Conservation (phyloP, 2,888 invertebrate genomes). For the Argyresthia goedartella region DNA sequence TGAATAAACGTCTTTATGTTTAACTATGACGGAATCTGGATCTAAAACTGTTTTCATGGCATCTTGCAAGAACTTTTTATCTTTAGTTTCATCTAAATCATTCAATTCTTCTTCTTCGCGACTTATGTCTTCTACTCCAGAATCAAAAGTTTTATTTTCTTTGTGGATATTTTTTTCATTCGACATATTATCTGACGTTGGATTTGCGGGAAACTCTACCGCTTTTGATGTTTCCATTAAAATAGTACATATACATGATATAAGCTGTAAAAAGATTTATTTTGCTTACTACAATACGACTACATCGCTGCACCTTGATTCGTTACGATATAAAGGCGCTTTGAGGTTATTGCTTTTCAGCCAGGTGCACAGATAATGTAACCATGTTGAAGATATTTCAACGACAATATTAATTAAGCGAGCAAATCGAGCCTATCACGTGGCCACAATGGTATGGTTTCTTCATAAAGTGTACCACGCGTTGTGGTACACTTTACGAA, state of each 20-base stretch:
- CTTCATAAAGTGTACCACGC: too few species aligned
- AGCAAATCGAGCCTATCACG: too few species aligned
- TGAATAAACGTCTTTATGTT: conserved; percentile 33
- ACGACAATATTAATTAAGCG: too few species aligned
- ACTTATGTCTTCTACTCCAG: conserved; percentile 42
- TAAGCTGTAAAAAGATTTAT: background rate
- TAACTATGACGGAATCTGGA: conserved; percentile 32
- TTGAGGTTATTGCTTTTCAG: too few species aligned
- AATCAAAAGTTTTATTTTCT: conserved; percentile 37
- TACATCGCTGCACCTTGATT: too few species aligned
- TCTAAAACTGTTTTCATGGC: conserved; percentile 53
- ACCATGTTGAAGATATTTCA: too few species aligned
- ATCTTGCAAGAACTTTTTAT: conserved; percentile 50
- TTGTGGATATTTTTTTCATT: conserved; percentile 38
- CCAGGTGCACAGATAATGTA: too few species aligned
- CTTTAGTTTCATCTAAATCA: conserved; percentile 44
- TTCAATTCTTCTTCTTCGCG: conserved; percentile 46
- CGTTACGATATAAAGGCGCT: too few species aligned
- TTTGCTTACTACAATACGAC: too few species aligned
- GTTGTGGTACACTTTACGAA: too few species aligned
- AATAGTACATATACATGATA: conserved; percentile 2
- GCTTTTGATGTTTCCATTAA: background rate
- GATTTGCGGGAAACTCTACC: conserved; percentile 39
- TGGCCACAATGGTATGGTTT: too few species aligned
- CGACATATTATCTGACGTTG: conserved; percentile 52